Base-by-base conservation (phyloP, 2,888 invertebrate genomes). In the Euproctis similis region DNA sequence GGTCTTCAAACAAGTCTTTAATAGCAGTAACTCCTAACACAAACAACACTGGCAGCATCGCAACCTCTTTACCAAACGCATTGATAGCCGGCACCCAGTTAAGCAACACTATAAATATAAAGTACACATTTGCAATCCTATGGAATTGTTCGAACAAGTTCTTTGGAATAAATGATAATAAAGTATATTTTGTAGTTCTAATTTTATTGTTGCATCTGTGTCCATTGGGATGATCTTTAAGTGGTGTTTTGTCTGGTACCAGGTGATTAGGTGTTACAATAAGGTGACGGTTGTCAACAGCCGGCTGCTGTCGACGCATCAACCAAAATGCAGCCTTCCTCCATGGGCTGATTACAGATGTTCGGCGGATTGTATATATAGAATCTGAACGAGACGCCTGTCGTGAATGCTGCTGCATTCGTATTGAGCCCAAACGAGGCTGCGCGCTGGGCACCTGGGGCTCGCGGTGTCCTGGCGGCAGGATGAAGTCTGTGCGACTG, bases 101-200 rank as follows among this genome's bases (percentile, higher is more conserved):
- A 43, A 98, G 88, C 53, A 97, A 84, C 56, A 97, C 96, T 68
- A 98, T 97, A 68, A 97, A 95, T 64, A 98, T 92, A 81, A 98
- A 98, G 86, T 98, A 98, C 60, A 98, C 87, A 87, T 98, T 98
- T 42, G 98, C 98, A 64, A 97, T 95, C 39, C 98, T 90, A 78
- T 97, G 97, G 75, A 98, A 97, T 84, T 98, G 98, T 85, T 98
- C 97, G 74, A 97, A 89, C 38, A 98, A 86, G 81, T 98, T 98
- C 77, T 97, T 94, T 33, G 98, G 97, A 63, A 98, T 82, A 82
- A 98, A 98, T 52, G 95, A 96, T 46, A 97, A 85, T 35, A 95
- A 64, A 12, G 96, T 96, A 75, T 98, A 98, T 81, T 98, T 97
- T 29, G 96, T 96, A 72, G 97, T 97, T 71, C 95, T 89, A 63